phyloP scores from a whole-genome alignment of 2,797 vertebrate species.

The Synanceia verrucosa region DNA sequence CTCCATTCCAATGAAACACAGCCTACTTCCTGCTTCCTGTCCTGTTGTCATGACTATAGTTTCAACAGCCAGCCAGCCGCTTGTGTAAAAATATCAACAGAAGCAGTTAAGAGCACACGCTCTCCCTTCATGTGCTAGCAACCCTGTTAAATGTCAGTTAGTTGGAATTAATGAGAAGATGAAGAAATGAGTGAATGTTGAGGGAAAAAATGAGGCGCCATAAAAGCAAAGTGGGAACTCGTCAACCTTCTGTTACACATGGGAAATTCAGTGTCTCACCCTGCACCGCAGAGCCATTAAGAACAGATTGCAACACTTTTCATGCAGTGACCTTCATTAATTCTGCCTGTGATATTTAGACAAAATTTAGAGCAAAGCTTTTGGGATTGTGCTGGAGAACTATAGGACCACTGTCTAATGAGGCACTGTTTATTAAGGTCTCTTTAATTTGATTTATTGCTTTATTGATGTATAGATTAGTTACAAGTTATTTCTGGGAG shows the following conservation, averaged over 20 bases:
- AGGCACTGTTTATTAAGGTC: not conserved
- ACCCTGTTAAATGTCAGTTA: slow-evolving; percentile 51
- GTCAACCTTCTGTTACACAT: not conserved
- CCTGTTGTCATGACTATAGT: slow-evolving; percentile 63
- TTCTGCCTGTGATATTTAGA: not conserved
- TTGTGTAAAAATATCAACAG: slow-evolving; percentile 41
- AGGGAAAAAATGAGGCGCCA: not conserved
- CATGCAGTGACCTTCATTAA: not conserved
- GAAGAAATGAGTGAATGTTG: slow-evolving; percentile 7
- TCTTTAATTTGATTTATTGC: not conserved
- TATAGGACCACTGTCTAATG: not conserved
- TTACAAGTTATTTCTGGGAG: too few species aligned
- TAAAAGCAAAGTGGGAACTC: slow-evolving; percentile 18
- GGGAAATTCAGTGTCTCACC: slow-evolving; percentile 13
- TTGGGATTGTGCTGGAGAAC: not conserved
- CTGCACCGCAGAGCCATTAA: not conserved
- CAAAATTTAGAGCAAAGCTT: not conserved
- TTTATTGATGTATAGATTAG: not conserved
- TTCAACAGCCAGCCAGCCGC: slow-evolving; percentile 27
- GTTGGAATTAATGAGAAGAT: slow-evolving; percentile 1
- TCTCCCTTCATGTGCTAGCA: slow-evolving; percentile 31
- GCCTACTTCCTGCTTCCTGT: slow-evolving; percentile 78
- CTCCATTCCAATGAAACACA: slow-evolving; percentile 35
- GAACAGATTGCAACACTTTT: not conserved
- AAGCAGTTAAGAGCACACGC: slow-evolving; percentile 14